A percentile compares a stretch with the other conserved stretches of the same genome.
These are phyloP conservation scores for Liodrosophila aerea DNA, from an alignment of 2,888 invertebrate species.

Conservation along the genomic window DNA sequence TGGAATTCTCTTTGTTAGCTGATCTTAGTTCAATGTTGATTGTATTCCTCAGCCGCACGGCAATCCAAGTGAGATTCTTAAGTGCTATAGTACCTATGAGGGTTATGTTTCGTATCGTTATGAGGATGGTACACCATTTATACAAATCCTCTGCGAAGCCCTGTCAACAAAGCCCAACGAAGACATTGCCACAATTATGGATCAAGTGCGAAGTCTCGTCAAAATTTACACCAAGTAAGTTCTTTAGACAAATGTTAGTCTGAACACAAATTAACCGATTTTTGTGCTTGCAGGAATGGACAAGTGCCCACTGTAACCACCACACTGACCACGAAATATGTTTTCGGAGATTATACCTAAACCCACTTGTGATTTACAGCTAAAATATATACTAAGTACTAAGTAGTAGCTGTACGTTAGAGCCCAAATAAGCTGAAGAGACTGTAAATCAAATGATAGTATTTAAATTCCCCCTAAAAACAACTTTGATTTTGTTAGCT, in stretches of 20 bases:
- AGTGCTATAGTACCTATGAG: slow-evolving; percentile 82
- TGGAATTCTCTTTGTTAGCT: too few species aligned
- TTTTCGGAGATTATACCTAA: slow-evolving; percentile 79
- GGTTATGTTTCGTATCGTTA: slow-evolving; percentile 81
- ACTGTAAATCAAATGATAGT: slow-evolving; percentile 22
- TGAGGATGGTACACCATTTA: slow-evolving; percentile 79
- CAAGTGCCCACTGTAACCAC: slow-evolving; percentile 80
- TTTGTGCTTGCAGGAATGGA: slow-evolving; percentile 56
- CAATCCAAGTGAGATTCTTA: slow-evolving; percentile 78
- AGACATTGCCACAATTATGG: slow-evolving; percentile 79
- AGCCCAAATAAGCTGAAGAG: slow-evolving; percentile 23
- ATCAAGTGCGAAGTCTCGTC: slow-evolving; percentile 58
- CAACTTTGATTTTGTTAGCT: not conserved
- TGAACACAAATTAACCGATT: not conserved
- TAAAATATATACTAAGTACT: slow-evolving; percentile 2
- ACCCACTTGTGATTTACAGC: slow-evolving; percentile 16
- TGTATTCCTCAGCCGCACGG: slow-evolving; percentile 54
- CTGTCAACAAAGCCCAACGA: slow-evolving; percentile 37
- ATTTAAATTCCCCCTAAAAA: not conserved
- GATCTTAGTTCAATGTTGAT: not conserved
- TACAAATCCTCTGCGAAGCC: slow-evolving; percentile 77
- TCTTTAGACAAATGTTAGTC: not conserved
- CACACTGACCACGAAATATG: slow-evolving; percentile 77
- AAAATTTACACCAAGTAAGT: slow-evolving; percentile 61
- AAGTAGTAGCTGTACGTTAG: slow-evolving; percentile 7